Conservation (phyloP, 2,888 invertebrate genomes). For the Hecatera dysodea region DNA sequence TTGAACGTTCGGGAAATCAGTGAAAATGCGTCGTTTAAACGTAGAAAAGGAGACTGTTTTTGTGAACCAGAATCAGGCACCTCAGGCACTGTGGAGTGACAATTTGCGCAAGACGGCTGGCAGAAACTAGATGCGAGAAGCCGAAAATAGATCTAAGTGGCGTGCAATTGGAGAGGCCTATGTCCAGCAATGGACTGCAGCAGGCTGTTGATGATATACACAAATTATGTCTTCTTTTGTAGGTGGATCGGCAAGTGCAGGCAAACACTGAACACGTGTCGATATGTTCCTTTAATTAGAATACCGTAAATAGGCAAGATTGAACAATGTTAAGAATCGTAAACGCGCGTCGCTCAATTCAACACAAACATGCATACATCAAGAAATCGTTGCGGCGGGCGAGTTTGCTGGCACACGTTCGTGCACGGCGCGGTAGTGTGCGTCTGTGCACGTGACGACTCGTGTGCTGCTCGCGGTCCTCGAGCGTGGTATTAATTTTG, state of each 20-base stretch:
- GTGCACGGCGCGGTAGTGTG: constrained; percentile 2
- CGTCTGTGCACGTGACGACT: constrained; percentile 42
- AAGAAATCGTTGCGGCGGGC: constrained; percentile 16
- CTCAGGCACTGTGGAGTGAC: no score
- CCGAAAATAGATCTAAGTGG: no score
- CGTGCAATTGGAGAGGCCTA: no score
- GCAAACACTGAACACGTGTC: background rate
- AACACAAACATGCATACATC: constrained; percentile 32
- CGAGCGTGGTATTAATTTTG: constrained; percentile 52
- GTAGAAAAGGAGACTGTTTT: no score
- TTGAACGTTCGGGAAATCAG: no score
- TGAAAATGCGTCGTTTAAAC: no score
- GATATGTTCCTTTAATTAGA: constrained; percentile 31
- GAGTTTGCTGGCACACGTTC: constrained; percentile 30
- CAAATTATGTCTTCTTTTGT: background rate
- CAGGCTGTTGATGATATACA: no score
- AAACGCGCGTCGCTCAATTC: constrained; percentile 26
- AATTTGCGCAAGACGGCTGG: no score
- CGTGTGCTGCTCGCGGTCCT: constrained; percentile 50
- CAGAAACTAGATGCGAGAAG: no score
- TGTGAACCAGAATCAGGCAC: no score
- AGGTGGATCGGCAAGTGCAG: background rate
- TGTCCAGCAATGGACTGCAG: no score
- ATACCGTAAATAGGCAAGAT: constrained; percentile 24
- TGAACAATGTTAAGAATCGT: constrained; percentile 36